These are phyloP conservation scores for Heliconius hewitsoni DNA, from an alignment of 1,140 invertebrate genomes.

Conservation along the genomic window DNA sequence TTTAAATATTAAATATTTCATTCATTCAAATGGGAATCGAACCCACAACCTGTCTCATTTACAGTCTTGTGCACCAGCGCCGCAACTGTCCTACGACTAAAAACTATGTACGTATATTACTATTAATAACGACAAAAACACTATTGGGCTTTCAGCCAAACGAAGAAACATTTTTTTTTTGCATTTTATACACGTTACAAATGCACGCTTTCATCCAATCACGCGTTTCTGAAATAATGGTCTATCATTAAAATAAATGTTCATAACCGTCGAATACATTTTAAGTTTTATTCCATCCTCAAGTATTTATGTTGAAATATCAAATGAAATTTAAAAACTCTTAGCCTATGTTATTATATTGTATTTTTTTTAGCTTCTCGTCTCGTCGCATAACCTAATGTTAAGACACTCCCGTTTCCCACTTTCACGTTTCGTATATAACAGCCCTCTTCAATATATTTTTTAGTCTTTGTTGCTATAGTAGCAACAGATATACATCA, in stretches of 20 bases:
- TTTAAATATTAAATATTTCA: too few species aligned
- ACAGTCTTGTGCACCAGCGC: too few species aligned
- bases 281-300: neutral
- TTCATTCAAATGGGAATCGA: too few species aligned
- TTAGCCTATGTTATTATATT: neutral
- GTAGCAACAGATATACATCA: too few species aligned
- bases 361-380: too few species aligned
- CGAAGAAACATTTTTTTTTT: neutral
- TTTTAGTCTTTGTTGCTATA: too few species aligned
- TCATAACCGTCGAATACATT: neutral
- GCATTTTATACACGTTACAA: neutral
- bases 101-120: neutral
- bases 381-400: too few species aligned
- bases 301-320: conserved; percentile 4
- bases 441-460: too few species aligned
- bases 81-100: too few species aligned
- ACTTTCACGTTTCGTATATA: too few species aligned
- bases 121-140: neutral
- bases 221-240: conserved; percentile 8
- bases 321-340: neutral
- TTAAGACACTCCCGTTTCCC: too few species aligned
- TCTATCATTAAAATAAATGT: conserved; percentile 13
- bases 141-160: neutral
- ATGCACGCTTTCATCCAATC: neutral
- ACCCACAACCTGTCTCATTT: too few species aligned